Evolutionary conservation across 2,888 invertebrate genomes (phyloP), one percentile per base, ranked within the genome.

Genomic region (Eupithecia inturbata): DNA sequence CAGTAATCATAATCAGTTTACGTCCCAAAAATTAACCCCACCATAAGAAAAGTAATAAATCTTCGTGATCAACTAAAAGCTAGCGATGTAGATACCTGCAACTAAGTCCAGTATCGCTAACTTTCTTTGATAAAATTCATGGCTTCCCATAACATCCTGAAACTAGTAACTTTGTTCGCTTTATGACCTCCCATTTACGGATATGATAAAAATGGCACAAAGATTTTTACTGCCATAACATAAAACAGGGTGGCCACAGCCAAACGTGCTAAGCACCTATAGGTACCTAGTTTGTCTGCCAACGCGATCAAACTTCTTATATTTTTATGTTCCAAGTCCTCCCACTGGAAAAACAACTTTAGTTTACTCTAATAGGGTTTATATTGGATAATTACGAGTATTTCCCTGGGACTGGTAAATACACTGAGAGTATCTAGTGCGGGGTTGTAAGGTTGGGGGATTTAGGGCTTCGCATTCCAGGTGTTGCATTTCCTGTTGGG

Each of bases 401-500:
- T 77, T 70, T 57, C 22, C 75, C 22, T 9, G 75, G 71, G 74
- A 72, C 75, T 77, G 36, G 72, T 76, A 76, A 84, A 85, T 86
- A 83, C 81, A 84, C 81, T 83, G 68, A 39, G 72, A 77, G 84
- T 84, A 85, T 84, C 85, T 84, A 84, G 83, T 87, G 88, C 77
- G 77, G 79, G 80, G 82, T 83, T 82, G 80, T 86, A 84, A 87
- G 85, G 81, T 75, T 85, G 86, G 79, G 71, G 84, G 84, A 87
- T 87, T 86, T 87, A 85, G 83, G 82, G 84, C 83, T 84, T 85
- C 85, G 73, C 81, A 82, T 85, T 84, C 80, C 82, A 86, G 86
- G 85, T 87, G 88, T 86, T 84, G 81, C 82, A 82, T 84, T 83
- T 80, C 83, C 77, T 78, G 82, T 79, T 81, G 78, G 79, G 72